These are phyloP conservation scores for Oxytorus armatus DNA, from an alignment of 2,888 invertebrate species.

Conservation along the genomic window DNA sequence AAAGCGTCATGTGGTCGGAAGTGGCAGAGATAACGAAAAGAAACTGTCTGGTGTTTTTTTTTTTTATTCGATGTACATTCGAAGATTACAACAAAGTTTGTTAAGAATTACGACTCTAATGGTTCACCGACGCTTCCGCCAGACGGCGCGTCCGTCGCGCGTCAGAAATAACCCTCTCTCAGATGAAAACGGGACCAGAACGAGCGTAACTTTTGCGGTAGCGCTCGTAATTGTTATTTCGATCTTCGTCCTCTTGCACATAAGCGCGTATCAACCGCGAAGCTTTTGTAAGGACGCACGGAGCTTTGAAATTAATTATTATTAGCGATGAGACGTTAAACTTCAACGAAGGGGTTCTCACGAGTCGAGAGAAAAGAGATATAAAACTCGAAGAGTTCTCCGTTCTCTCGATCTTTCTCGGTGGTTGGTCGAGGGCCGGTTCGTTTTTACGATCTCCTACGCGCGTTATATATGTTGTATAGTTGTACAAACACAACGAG, in stretches of 20 bases:
- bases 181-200: not conserved
- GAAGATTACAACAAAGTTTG: not conserved
- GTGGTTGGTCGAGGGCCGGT: slow-evolving; percentile 56
- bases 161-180: not conserved
- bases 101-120: not conserved
- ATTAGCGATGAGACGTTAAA: slow-evolving; percentile 60
- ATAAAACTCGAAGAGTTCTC: slow-evolving; percentile 35
- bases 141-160: not conserved
- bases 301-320: slow-evolving; percentile 57
- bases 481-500: slow-evolving; percentile 52
- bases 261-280: slow-evolving; percentile 22
- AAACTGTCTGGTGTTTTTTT: not conserved
- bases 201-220: not conserved
- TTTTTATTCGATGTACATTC: not conserved
- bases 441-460: slow-evolving; percentile 67
- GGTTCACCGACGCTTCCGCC: slow-evolving; percentile 19
- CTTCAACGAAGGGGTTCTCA: slow-evolving; percentile 48
- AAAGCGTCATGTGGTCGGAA: no score
- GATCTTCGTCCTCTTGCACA: slow-evolving; percentile 2
- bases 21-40: no score
- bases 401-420: slow-evolving; percentile 9
- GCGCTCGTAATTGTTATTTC: slow-evolving; percentile 26
- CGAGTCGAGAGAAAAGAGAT: slow-evolving; percentile 51
- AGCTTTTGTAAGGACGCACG: slow-evolving; percentile 30
- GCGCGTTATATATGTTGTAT: slow-evolving; percentile 43